Evolutionary conservation across 2,888 invertebrate species (phyloP), one percentile per base, ranked within the genome.

Genomic region (Pseudococcus longispinus): DNA sequence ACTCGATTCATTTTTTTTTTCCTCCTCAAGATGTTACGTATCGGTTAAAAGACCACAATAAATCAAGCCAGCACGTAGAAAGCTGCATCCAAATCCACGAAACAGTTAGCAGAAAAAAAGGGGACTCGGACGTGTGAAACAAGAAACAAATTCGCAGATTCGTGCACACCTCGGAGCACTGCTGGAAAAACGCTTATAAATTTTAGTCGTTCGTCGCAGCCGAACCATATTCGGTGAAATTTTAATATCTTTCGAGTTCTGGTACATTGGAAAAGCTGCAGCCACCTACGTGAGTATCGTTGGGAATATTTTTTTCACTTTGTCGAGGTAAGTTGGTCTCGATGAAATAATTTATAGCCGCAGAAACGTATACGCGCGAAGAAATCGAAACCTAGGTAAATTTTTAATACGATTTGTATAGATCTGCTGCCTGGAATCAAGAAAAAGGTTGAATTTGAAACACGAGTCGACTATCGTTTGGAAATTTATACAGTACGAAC

Each of bases 291-390:
- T 46, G 51, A 15, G 18, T n/a, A 51, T n/a, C 44, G 8, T 46
- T 13, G 6, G 13, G 6, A n/a, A n/a, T 51, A 51, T 51, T 51
- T 51, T 51, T 46, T n/a, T n/a, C 51, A 51, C 51, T 51, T n/a
- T 51, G n/a, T 51, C 51, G 51, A n/a, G 51, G 51, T 51, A 65
- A 65, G 11, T 26, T 26, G 1, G 65, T 65, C 65, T 65, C 65
- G 65, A 65, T 26, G 65, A 65, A 65, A 65, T 65, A 65, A 65
- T 65, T 65, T 65, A 26, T 65, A 26, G 65, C 65, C 65, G 5
- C 26, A 6, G 23, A 51, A 51, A 51, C 51, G 51, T 51, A 51
- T 51, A n/a, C n/a, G 6, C 51, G 51, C 2, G 11, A 26, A 9
- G 11, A 65, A 65, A 65, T 65, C 65, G 65, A 65, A 65, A 3